Conservation (phyloP, 2,113 vertebrate genomes). For the Sphyrna mokarran region DNA sequence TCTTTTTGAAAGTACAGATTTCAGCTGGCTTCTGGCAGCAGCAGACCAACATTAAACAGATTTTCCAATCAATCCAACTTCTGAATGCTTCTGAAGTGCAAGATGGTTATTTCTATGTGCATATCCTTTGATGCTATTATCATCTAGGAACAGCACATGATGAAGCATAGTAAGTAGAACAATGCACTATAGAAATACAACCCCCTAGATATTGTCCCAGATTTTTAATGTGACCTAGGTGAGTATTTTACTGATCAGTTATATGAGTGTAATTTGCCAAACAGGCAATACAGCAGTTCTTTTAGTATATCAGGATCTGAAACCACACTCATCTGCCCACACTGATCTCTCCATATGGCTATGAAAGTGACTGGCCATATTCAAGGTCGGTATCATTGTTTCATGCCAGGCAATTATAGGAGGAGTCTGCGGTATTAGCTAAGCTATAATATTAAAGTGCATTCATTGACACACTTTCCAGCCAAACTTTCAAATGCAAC, state of each 20-base stretch:
- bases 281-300: background rate
- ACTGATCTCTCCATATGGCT: background rate
- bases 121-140: background rate
- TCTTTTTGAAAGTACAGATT: background rate
- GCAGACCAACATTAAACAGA: background rate
- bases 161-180: background rate
- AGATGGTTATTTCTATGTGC: background rate
- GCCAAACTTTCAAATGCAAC: background rate
- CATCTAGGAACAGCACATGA: background rate
- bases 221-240: background rate
- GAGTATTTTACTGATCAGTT: background rate
- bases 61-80: background rate
- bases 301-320: background rate
- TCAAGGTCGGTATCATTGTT: background rate
- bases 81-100: background rate
- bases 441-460: background rate
- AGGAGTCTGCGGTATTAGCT: background rate
- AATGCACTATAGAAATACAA: background rate
- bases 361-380: background rate
- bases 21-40: background rate
- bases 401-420: background rate
- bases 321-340: background rate
- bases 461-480: background rate
- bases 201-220: background rate
- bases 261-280: background rate